Evolutionary conservation across 2,888 invertebrate genomes (phyloP), one percentile per base, ranked within the genome.

Genomic region (Dendrolimus houi): DNA sequence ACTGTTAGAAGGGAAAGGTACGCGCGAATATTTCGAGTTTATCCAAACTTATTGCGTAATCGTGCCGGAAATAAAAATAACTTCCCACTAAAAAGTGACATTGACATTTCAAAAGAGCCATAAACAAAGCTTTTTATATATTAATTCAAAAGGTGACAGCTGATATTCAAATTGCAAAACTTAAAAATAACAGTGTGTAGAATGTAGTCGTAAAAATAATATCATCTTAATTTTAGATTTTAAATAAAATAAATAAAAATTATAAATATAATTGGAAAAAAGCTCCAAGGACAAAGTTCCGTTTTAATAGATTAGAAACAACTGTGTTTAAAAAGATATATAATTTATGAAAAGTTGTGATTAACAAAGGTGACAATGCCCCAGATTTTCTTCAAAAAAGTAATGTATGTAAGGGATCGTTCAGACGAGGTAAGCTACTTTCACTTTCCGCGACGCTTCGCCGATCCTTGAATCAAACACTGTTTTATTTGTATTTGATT

Each of bases 301-400:
- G 6, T 29, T 29, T 3, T 29, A 29, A 29, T 29, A 6, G 29
- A 29, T 29, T 29, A 29, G 29, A 29, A 29, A 29, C 29, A 29
- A 29, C 29, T 29, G 29, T 3, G 6, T 29, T 29, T 29, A 29
- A 6, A 29, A 29, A 29, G 6, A 29, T 29, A 29, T 29, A 29
- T 29, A 29, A 29, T 29, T 29, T 29, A 29, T 29, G 29, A 29
- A 29, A 47, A 47, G 47, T 47, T 47, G 9, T 47, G 9, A 47
- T 10, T 47, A 9, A 47, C 70, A 61, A 66, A 80, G 76, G 79
- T 81, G 81, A 76, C 79, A 81, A 90, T 90, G 89, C 89, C 89
- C 75, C 89, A 88, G 83, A 84, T 90, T 83, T 90, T 88, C 83
- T 90, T 90, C 72, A 89, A 89, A 89, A 90, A 89, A 83, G 89